Evolutionary conservation across 2,888 invertebrate genomes (phyloP).

Genomic region (Amphipyra berbera): DNA sequence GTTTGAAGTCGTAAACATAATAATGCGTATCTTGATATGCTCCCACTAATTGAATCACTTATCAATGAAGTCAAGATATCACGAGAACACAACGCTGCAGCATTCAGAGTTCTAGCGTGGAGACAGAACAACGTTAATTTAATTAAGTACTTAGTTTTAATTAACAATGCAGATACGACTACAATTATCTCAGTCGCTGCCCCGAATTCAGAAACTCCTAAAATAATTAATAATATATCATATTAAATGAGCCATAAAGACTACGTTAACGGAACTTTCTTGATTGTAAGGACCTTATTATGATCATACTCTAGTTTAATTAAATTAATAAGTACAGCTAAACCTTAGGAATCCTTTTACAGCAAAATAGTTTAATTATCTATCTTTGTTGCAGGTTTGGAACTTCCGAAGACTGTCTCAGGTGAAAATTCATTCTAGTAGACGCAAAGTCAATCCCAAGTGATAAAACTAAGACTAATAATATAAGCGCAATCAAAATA

Average conservation of each 20-base stretch:
- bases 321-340: too few relatives aligned
- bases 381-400: constrained; percentile 25
- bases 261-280: too few relatives aligned
- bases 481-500: constrained; percentile 7
- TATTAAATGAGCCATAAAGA: too few relatives aligned
- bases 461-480: constrained; percentile 12
- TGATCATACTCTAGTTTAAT: too few relatives aligned
- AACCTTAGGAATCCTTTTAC: too few relatives aligned
- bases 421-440: not conserved
- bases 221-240: too few relatives aligned
- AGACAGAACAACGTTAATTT: not conserved
- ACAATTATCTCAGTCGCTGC: too few relatives aligned
- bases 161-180: too few relatives aligned
- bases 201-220: too few relatives aligned
- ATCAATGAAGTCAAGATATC: not conserved
- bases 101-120: not conserved
- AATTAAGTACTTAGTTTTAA: not conserved
- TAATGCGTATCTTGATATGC: not conserved
- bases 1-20: not conserved
- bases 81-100: not conserved
- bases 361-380: too few relatives aligned
- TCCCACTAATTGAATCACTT: not conserved
- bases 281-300: too few relatives aligned
- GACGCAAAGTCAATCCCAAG: constrained; percentile 1
- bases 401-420: not conserved